A percentile compares a stretch with the other conserved stretches of the same genome.
phyloP scores from a whole-genome alignment of 2,888 invertebrate species.

The Acleris cristana region DNA sequence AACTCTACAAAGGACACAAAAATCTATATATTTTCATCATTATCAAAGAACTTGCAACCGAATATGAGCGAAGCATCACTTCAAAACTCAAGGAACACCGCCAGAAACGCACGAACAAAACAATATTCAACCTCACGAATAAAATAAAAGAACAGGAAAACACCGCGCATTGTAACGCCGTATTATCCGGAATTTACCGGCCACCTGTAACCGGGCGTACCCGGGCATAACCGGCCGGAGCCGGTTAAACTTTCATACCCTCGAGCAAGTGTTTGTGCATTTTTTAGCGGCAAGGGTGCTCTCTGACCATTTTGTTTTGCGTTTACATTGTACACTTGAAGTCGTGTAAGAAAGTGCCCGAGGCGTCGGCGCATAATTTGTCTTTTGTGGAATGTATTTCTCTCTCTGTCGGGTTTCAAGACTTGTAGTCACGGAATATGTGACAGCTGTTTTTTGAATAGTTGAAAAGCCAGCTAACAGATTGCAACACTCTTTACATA shows the following conservation, averaged over 20 bases:
- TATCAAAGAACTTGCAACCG: too few relatives aligned
- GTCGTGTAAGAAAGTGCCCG: background rate
- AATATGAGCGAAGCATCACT: too few relatives aligned
- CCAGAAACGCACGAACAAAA: background rate
- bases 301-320: slow-evolving; percentile 14
- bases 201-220: slow-evolving; percentile 61
- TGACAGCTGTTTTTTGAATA: too few relatives aligned
- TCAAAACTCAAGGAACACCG: background rate
- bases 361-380: background rate
- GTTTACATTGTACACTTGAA: background rate
- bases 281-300: slow-evolving; percentile 47
- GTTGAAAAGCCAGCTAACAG: too few relatives aligned
- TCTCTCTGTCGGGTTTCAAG: background rate
- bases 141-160: slow-evolving; percentile 45
- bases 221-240: slow-evolving; percentile 63
- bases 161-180: slow-evolving; percentile 50
- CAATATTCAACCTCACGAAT: slow-evolving; percentile 41
- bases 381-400: background rate
- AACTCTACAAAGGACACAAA: too few relatives aligned
- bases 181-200: slow-evolving; percentile 68
- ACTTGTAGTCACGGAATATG: background rate
- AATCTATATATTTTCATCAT: too few relatives aligned
- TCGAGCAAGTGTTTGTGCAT: slow-evolving; percentile 64
- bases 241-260: slow-evolving; percentile 68
- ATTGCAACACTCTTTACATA: too few relatives aligned